Conservation (phyloP, 2,113 vertebrate species). For the Ictidomys tridecemlineatus region DNA sequence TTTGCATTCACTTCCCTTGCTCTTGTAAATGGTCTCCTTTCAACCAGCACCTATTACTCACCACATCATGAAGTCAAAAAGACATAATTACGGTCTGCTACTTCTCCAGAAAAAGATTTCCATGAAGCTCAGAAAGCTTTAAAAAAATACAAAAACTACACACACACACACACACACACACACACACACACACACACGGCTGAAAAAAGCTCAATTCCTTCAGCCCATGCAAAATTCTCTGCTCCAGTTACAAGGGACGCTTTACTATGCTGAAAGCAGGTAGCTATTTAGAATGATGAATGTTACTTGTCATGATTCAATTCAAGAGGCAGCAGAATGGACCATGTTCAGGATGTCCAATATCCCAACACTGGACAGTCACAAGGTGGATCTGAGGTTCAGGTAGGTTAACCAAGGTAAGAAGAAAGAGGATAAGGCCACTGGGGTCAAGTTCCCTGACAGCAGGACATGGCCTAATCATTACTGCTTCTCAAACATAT, state of each 20-base stretch:
- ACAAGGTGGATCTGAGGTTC: not conserved
- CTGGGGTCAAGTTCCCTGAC: not conserved
- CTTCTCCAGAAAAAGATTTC: not conserved
- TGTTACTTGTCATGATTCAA: not conserved
- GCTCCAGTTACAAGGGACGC: not conserved
- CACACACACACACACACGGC: not conserved
- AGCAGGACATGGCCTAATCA: not conserved
- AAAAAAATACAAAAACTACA: not conserved
- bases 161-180: no score
- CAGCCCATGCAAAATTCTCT: not conserved
- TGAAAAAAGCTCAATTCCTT: not conserved
- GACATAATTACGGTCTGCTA: not conserved
- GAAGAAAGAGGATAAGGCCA: not conserved
- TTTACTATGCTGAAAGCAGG: not conserved
- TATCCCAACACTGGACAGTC: not conserved
- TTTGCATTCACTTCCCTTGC: not conserved
- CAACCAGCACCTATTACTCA: not conserved
- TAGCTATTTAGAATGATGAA: not conserved
- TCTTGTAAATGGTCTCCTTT: conserved; percentile 15
- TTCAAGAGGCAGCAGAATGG: not conserved
- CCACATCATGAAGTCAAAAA: conserved; percentile 10
- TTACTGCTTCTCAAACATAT: no score
- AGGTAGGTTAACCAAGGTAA: not conserved
- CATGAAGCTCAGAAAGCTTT: not conserved
- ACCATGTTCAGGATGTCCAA: not conserved